These are phyloP conservation scores for Cetoscarus ocellatus DNA, from an alignment of 2,797 vertebrate species.

Conservation along the genomic window DNA sequence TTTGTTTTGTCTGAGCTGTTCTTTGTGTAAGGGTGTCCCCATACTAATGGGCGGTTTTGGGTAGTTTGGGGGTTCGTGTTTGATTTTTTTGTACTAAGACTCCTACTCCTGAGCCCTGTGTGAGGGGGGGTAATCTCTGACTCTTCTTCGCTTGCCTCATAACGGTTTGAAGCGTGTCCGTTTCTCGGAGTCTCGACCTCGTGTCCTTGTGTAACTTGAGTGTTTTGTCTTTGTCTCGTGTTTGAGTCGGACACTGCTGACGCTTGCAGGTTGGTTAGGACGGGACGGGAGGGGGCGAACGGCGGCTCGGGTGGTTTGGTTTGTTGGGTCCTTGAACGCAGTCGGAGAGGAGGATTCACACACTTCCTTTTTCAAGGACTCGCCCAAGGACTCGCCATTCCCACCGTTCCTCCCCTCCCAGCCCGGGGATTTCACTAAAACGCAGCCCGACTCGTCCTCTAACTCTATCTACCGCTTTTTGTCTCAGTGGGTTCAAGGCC, in stretches of 20 bases:
- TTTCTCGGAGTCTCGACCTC: constrained; percentile 73
- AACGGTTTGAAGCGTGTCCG: constrained; percentile 63
- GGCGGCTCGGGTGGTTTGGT: not conserved
- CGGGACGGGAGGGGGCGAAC: constrained; percentile 13
- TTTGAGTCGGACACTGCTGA: constrained; percentile 71
- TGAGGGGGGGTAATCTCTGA: constrained; percentile 35
- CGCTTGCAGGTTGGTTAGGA: constrained; percentile 40
- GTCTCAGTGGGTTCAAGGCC: constrained; percentile 47
- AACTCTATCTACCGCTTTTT: constrained; percentile 37
- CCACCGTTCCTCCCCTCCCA: constrained; percentile 40
- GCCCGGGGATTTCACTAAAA: constrained; percentile 37
- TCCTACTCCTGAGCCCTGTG: constrained; percentile 23
- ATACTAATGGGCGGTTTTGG: constrained; percentile 23
- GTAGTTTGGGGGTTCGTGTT: constrained; percentile 20
- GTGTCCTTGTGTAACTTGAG: constrained; percentile 76
- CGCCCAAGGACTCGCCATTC: constrained; percentile 38
- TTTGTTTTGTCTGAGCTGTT: constrained; percentile 31
- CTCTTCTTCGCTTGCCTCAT: constrained; percentile 73
- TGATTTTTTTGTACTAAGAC: constrained; percentile 28
- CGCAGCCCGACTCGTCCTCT: constrained; percentile 41
- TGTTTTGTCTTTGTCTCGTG: constrained; percentile 83
- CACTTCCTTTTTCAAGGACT: constrained; percentile 41
- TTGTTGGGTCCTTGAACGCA: constrained; percentile 34
- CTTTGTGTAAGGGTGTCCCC: constrained; percentile 29
- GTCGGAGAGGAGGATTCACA: constrained; percentile 31